Percentiles rank a stretch among this genome's conserved stretches.
phyloP scores from a whole-genome alignment of 2,888 invertebrate species.

The Epirrhoe alternata region DNA sequence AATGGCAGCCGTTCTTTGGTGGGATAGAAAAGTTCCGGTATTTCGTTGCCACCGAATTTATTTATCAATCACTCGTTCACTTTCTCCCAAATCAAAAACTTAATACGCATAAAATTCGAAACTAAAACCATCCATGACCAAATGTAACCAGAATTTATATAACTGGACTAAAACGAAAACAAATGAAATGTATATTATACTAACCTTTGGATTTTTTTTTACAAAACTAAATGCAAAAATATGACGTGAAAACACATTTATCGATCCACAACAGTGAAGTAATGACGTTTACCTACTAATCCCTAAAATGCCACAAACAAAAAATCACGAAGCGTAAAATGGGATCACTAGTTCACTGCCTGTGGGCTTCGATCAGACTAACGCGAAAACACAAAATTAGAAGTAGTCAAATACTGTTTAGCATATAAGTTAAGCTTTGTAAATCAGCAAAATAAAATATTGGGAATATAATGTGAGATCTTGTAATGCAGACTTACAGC shows the following conservation, averaged over 20 bases:
- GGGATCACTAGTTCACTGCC: slow-evolving; percentile 70
- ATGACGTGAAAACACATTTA: slow-evolving; percentile 74
- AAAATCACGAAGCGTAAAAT: slow-evolving; percentile 67
- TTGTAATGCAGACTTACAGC: slow-evolving; percentile 85
- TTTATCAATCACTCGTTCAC: slow-evolving; percentile 41
- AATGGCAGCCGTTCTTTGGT: slow-evolving; percentile 54
- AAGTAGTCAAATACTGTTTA: slow-evolving; percentile 84
- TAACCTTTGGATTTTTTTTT: slow-evolving; percentile 83
- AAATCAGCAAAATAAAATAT: slow-evolving; percentile 84
- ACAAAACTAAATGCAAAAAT: slow-evolving; percentile 83
- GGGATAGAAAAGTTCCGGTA: slow-evolving; percentile 50
- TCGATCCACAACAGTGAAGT: slow-evolving; percentile 74
- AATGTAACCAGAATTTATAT: slow-evolving; percentile 58
- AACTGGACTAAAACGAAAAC: slow-evolving; percentile 62
- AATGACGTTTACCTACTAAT: slow-evolving; percentile 60
- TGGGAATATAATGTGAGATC: slow-evolving; percentile 85
- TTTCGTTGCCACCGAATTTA: slow-evolving; percentile 43
- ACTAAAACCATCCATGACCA: slow-evolving; percentile 60
- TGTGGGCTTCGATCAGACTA: slow-evolving; percentile 77
- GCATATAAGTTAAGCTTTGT: slow-evolving; percentile 83
- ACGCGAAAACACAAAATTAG: slow-evolving; percentile 80
- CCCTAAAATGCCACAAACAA: slow-evolving; percentile 67
- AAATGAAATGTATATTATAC: slow-evolving; percentile 71
- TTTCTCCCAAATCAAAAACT: slow-evolving; percentile 35
- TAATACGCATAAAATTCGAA: slow-evolving; percentile 50